Evolutionary conservation across 2,888 invertebrate genomes (phyloP).

Genomic region (Oligia strigilis): DNA sequence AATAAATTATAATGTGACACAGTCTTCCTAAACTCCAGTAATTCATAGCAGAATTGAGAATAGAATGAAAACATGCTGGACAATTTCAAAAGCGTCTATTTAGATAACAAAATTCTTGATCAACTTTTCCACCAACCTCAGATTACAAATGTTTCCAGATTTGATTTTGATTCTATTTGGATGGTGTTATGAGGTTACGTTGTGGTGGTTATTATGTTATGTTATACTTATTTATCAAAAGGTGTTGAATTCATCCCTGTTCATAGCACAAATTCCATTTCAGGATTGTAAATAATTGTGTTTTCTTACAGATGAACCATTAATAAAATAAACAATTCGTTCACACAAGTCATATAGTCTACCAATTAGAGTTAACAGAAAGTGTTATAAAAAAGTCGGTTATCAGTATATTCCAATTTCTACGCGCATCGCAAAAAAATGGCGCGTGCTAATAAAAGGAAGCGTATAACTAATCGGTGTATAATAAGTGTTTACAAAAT

Average conservation of each 20-base stretch:
- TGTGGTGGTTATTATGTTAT: not conserved
- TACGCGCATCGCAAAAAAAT: conserved; percentile 36
- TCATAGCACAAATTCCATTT: not conserved
- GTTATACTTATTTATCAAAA: not conserved
- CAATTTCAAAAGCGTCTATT: not conserved
- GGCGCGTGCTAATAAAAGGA: conserved; percentile 54
- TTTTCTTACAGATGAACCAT: not conserved
- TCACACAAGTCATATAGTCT: not conserved
- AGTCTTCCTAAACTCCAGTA: not conserved
- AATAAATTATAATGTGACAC: not conserved
- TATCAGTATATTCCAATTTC: not conserved
- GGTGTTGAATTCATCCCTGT: too few species aligned
- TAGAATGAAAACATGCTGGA: not conserved
- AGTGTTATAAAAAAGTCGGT: not conserved
- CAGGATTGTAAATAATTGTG: not conserved
- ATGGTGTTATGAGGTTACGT: not conserved
- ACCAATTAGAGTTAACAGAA: not conserved
- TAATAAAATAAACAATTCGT: not conserved
- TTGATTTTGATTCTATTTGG: not conserved
- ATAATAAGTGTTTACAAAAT: conserved; percentile 61
- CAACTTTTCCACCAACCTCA: not conserved
- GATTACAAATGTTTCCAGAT: not conserved
- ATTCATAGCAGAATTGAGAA: not conserved
- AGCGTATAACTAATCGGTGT: conserved; percentile 49
- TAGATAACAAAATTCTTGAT: not conserved